phyloP scores from a whole-genome alignment of 2,113 vertebrate species.

The Barnardius zonarius region DNA sequence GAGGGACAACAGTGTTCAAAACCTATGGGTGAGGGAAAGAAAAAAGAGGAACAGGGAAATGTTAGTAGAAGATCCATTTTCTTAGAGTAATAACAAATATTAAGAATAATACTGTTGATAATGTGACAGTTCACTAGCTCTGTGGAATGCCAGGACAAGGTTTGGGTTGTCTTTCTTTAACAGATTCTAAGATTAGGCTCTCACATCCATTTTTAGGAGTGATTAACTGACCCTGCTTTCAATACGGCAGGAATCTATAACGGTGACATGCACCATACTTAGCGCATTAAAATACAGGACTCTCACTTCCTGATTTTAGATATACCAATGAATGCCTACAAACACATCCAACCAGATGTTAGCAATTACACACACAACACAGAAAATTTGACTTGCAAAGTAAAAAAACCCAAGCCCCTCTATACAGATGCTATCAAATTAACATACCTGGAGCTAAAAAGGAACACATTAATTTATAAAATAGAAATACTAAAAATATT shows the following conservation, averaged over 20 bases:
- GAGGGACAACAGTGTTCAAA: not conserved
- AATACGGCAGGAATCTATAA: not conserved
- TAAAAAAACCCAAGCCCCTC: accelerated
- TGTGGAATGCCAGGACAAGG: not conserved
- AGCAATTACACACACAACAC: not conserved
- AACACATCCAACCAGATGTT: not conserved
- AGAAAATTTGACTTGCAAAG: not conserved
- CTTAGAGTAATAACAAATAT: not conserved
- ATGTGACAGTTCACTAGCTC: not conserved
- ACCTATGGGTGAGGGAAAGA: not conserved
- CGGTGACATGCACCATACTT: not conserved
- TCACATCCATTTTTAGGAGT: not conserved
- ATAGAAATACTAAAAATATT: not conserved
- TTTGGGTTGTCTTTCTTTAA: not conserved
- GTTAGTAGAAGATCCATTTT: not conserved
- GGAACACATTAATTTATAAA: not conserved
- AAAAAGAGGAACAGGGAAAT: not conserved
- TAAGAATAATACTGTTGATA: not conserved
- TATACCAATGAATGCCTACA: not conserved
- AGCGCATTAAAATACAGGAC: not conserved
- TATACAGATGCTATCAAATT: not conserved
- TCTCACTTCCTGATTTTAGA: not conserved
- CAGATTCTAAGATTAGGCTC: not conserved
- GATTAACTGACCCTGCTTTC: not conserved
- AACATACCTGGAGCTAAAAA: not conserved